phyloP scores from a whole-genome alignment of 2,113 vertebrate species.

The Callopanchax toddi region DNA sequence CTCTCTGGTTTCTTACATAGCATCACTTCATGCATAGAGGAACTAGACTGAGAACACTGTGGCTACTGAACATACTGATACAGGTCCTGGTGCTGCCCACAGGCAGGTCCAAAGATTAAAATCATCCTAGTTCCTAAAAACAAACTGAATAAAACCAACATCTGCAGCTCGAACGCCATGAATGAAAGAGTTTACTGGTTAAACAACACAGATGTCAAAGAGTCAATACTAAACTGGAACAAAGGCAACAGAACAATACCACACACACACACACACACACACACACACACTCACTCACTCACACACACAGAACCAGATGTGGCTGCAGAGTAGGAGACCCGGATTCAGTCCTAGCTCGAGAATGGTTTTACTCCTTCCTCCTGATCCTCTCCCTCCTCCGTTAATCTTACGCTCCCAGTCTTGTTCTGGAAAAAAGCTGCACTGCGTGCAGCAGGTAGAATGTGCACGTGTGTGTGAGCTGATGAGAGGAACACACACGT shows the following conservation, averaged over 20 bases:
- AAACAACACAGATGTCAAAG: too few species aligned
- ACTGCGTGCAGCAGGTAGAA: constrained; percentile 14
- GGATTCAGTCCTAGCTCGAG: constrained; percentile 20
- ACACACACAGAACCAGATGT: not conserved
- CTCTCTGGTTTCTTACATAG: too few species aligned
- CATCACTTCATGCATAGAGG: too few species aligned
- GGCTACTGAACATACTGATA: constrained; percentile 61
- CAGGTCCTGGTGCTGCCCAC: constrained; percentile 33
- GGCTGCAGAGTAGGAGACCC: constrained; percentile 3
- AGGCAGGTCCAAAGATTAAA: constrained; percentile 49
- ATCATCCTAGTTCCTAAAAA: constrained; percentile 43
- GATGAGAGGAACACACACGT: constrained; percentile 19
- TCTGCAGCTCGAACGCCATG: too few species aligned
- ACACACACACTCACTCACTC: too few species aligned
- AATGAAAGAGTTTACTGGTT: too few species aligned
- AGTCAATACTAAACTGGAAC: too few species aligned
- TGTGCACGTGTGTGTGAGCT: constrained; percentile 23
- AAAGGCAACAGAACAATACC: too few species aligned
- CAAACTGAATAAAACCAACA: constrained; percentile 42
- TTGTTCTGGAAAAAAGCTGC: constrained; percentile 8
- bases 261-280: too few species aligned
- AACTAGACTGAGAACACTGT: too few species aligned
- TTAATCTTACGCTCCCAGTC: not conserved
- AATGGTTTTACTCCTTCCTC: not conserved
- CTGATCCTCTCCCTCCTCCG: constrained; percentile 1